Conservation (phyloP, 2,113 vertebrate species). For the Cochlearius cochlearius region DNA sequence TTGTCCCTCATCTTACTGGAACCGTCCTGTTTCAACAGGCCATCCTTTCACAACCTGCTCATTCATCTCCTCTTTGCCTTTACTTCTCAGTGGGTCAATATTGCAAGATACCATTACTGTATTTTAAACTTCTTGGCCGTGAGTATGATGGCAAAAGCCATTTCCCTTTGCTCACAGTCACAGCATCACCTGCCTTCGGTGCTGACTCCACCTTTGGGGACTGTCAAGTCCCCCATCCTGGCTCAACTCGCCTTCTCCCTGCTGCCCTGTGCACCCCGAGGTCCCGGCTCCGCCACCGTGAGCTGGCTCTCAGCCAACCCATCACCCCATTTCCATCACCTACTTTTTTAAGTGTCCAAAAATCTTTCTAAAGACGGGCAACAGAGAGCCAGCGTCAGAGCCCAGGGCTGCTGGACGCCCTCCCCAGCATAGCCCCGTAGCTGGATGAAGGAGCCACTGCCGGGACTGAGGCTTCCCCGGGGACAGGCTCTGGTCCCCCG, state of each 20-base stretch:
- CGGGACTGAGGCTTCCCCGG: accelerated
- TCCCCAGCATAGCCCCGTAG: not conserved
- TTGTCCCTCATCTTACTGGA: slow-evolving; percentile 1
- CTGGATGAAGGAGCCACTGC: not conserved
- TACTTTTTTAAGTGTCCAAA: not conserved
- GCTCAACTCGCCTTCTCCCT: not conserved
- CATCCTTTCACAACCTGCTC: not conserved
- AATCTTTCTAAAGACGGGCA: not conserved
- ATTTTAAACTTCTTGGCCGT: not conserved
- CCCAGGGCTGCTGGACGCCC: not conserved
- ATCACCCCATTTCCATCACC: not conserved
- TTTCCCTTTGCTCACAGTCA: not conserved
- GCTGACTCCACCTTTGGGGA: not conserved
- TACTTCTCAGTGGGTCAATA: not conserved
- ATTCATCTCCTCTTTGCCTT: not conserved
- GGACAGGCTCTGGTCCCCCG: not conserved
- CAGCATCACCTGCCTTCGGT: not conserved
- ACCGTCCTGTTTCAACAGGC: not conserved
- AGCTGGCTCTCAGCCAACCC: not conserved
- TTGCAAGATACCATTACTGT: not conserved
- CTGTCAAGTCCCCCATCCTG: not conserved
- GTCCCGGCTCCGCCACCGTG: accelerated
- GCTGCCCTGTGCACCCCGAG: accelerated
- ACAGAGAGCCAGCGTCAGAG: accelerated
- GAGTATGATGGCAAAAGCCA: not conserved